phyloP scores from a whole-genome alignment of 2,113 vertebrate genomes.

The Hippocampus barbouri region DNA sequence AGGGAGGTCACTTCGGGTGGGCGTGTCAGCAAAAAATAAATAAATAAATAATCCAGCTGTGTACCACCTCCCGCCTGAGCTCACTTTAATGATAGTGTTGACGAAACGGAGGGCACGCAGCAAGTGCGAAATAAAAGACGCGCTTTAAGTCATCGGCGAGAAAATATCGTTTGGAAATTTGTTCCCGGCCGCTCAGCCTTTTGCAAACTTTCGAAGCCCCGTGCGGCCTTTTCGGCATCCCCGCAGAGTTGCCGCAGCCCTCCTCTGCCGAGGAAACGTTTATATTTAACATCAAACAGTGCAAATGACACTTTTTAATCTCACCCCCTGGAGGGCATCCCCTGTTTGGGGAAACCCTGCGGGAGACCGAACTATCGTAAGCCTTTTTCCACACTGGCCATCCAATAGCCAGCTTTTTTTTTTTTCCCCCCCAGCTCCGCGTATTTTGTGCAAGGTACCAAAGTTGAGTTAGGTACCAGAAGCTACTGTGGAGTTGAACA shows the following conservation, averaged over 20 bases:
- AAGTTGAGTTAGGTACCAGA: not conserved
- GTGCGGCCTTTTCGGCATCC: not conserved
- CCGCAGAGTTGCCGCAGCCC: not conserved
- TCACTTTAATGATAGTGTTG: constrained; percentile 4
- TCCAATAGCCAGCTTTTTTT: not conserved
- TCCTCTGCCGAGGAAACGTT: not conserved
- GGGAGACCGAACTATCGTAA: not conserved
- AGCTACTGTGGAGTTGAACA: too few relatives aligned
- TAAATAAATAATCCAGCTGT: not conserved
- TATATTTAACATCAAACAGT: constrained; percentile 1
- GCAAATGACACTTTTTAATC: constrained; percentile 3
- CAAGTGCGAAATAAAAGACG: not conserved
- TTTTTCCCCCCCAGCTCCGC: not conserved
- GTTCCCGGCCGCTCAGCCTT: not conserved
- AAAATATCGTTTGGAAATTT: not conserved
- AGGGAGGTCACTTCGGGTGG: not conserved
- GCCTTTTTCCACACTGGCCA: not conserved
- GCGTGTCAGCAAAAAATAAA: not conserved
- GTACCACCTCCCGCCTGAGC: not conserved
- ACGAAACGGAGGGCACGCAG: not conserved
- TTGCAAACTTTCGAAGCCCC: not conserved
- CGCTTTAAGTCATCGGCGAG: not conserved
- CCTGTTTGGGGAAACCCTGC: not conserved
- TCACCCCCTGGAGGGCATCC: not conserved
- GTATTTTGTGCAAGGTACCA: not conserved